Conservation (phyloP, 2,113 vertebrate genomes). For the Jacana jacana region DNA sequence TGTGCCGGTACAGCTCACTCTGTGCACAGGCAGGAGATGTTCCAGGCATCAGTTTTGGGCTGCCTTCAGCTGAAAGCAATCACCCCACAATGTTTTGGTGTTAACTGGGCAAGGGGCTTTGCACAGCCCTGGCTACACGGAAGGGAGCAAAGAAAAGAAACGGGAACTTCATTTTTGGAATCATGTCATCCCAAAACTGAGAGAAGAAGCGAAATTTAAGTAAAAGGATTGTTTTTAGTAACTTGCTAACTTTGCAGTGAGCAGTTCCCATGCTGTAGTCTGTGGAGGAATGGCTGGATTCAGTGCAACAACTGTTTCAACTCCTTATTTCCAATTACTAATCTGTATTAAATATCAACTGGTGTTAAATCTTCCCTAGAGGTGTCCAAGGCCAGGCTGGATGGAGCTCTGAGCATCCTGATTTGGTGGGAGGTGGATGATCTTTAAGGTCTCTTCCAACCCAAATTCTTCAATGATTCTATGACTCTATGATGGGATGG, state of each 20-base stretch:
- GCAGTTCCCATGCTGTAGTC: neutral
- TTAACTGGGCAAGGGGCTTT: neutral
- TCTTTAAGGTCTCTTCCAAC: too few species aligned
- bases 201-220: slow-evolving; percentile 23
- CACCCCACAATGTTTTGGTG: neutral
- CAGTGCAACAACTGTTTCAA: neutral
- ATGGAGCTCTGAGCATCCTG: too few species aligned
- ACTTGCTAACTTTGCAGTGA: neutral
- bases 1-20: neutral
- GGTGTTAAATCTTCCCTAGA: neutral
- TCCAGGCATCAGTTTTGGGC: neutral
- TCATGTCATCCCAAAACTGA: neutral
- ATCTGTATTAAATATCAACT: neutral
- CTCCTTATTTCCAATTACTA: neutral
- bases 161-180: neutral
- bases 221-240: neutral
- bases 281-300: neutral
- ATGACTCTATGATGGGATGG: too few species aligned
- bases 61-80: neutral
- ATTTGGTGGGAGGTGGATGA: too few species aligned
- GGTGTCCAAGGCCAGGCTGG: too few species aligned
- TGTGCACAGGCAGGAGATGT: neutral
- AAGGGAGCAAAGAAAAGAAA: neutral
- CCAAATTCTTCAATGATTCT: too few species aligned
- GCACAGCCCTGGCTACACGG: rapidly evolving